Conservation (phyloP, 2,888 invertebrate genomes). For the Entomobrya proxima region DNA sequence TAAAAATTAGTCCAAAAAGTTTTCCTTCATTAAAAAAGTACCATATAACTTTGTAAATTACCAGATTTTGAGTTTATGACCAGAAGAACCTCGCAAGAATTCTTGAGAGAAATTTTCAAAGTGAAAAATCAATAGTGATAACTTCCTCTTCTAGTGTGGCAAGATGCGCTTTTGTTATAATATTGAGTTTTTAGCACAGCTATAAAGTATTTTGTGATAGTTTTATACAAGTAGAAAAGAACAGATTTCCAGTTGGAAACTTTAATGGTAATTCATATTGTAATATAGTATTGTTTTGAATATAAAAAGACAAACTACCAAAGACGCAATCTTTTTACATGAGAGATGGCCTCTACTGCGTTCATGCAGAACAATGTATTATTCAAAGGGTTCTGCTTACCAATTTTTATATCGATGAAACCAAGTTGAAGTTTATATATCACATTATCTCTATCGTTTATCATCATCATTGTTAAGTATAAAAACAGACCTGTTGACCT, state of each 20-base stretch:
- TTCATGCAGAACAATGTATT: slow-evolving; percentile 20
- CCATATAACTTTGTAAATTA: not conserved
- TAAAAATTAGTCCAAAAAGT: slow-evolving; percentile 23
- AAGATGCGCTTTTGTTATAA: not conserved
- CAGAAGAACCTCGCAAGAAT: slow-evolving; percentile 14
- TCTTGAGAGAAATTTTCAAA: not conserved
- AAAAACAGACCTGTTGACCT: slow-evolving; percentile 11
- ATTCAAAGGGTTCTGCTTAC: not conserved
- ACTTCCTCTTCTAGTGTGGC: not conserved
- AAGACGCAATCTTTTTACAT: not conserved
- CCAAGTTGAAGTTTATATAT: slow-evolving; percentile 4
- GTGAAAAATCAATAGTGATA: not conserved
- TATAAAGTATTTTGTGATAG: not conserved
- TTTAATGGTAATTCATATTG: not conserved
- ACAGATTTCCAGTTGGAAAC: not conserved
- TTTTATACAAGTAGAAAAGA: slow-evolving; percentile 6
- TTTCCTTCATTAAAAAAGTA: not conserved
- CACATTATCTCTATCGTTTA: slow-evolving; percentile 36
- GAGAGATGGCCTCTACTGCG: not conserved
- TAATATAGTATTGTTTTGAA: slow-evolving; percentile 7
- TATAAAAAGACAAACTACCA: slow-evolving; percentile 1
- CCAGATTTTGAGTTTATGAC: not conserved
- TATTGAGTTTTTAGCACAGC: not conserved
- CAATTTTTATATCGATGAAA: not conserved
- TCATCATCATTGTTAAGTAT: not conserved